A percentile compares a stretch with the other conserved stretches of the same genome.
Evolutionary conservation across 2,888 invertebrate genomes (phyloP).

Genomic region (Watsonalla cultraria): DNA sequence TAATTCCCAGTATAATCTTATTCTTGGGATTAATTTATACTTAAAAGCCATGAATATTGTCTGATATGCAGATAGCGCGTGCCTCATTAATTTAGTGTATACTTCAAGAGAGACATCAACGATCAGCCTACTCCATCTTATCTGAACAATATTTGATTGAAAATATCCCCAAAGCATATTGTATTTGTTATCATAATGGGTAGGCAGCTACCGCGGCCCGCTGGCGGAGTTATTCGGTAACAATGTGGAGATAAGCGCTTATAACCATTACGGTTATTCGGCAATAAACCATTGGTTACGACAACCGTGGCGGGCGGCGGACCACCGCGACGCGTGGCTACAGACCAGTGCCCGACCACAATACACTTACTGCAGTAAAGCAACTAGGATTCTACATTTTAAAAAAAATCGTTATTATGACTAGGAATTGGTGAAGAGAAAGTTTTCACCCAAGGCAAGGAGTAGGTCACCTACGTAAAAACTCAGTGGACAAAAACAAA

Average conservation of each 20-base stretch:
- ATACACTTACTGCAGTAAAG: background rate
- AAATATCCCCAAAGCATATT: background rate
- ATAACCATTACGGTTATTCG: background rate
- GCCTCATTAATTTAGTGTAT: background rate
- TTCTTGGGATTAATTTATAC: too few species aligned
- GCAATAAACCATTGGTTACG: constrained; percentile 1
- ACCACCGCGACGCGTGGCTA: background rate
- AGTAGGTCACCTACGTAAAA: too few species aligned
- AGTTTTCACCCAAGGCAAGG: too few species aligned
- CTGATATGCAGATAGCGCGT: background rate
- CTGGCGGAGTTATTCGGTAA: constrained; percentile 1
- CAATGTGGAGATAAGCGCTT: background rate
- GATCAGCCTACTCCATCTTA: background rate
- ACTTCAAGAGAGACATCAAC: background rate
- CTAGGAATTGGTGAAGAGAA: too few species aligned
- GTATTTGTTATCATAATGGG: background rate
- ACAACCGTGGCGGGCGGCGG: background rate
- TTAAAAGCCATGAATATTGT: background rate
- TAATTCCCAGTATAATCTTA: background rate
- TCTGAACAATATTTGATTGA: background rate
- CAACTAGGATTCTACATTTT: too few species aligned
- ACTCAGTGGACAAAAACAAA: too few species aligned
- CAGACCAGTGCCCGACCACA: background rate
- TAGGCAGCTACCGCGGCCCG: constrained; percentile 1
- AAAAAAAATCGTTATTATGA: too few species aligned